phyloP scores from a whole-genome alignment of 2,113 vertebrate genomes.

The Bubo bubo region DNA sequence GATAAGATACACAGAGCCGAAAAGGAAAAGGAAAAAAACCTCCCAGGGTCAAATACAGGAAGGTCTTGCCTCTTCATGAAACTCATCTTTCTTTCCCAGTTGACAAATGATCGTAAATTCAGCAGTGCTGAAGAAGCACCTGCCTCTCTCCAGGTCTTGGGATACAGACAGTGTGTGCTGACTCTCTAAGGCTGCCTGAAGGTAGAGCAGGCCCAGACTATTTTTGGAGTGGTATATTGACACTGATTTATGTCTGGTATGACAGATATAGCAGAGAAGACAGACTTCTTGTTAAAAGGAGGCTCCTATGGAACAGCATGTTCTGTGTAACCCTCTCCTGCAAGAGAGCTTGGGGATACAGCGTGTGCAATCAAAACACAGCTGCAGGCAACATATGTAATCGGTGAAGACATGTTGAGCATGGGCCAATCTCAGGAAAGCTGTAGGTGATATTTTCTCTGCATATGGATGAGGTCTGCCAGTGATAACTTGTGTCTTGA shows the following conservation, averaged over 20 bases:
- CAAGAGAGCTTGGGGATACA: slow-evolving; percentile 13
- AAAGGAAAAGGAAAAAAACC: background rate
- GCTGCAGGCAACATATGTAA: slow-evolving; percentile 23
- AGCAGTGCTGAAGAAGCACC: background rate
- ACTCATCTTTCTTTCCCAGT: background rate
- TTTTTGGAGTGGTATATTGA: background rate
- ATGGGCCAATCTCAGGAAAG: slow-evolving; percentile 24
- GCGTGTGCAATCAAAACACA: slow-evolving; percentile 14
- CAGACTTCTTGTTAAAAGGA: slow-evolving; percentile 2
- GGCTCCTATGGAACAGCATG: background rate
- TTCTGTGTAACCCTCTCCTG: background rate
- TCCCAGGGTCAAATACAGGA: background rate
- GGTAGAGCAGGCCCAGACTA: slow-evolving; percentile 1
- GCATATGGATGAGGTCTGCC: slow-evolving; percentile 20
- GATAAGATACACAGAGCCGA: background rate
- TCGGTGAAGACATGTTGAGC: slow-evolving; percentile 15
- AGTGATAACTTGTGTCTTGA: slow-evolving; percentile 44
- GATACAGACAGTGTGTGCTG: background rate
- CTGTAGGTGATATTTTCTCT: slow-evolving; percentile 19
- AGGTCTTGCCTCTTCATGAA: slow-evolving; percentile 5
- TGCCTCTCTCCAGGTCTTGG: background rate
- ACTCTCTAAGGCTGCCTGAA: background rate
- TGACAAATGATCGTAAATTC: background rate
- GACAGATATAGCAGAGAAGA: background rate
- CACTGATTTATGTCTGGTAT: slow-evolving; percentile 37